phyloP scores from a whole-genome alignment of 2,888 invertebrate species.

The Penaeus monodon region DNA sequence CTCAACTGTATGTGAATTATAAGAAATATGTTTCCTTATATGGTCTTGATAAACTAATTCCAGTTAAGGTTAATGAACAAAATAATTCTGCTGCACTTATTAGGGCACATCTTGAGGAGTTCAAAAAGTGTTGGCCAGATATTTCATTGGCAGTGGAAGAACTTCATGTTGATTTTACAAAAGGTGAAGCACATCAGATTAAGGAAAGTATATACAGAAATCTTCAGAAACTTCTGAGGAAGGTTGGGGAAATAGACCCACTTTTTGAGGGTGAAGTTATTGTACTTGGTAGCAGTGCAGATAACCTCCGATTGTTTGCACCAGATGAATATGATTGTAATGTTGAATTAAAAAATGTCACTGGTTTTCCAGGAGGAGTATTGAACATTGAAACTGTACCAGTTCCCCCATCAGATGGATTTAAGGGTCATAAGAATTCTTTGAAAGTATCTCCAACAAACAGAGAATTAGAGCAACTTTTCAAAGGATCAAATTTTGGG shows the following conservation, averaged over 20 bases:
- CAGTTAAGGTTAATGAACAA: not conserved
- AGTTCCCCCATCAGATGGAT: not conserved
- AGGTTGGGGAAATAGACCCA: not conserved
- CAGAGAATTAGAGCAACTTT: not conserved
- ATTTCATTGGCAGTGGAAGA: slow-evolving; percentile 13
- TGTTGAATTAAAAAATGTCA: slow-evolving; percentile 20
- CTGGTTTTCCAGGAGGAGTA: slow-evolving; percentile 22
- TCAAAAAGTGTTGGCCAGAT: slow-evolving; percentile 10
- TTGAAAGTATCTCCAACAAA: not conserved
- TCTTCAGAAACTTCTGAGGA: not conserved
- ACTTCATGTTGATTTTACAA: slow-evolving; percentile 13
- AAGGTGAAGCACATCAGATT: slow-evolving; percentile 24
- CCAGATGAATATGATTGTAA: slow-evolving; percentile 46
- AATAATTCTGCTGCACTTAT: not conserved
- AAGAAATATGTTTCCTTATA: slow-evolving; percentile 15
- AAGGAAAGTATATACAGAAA: not conserved
- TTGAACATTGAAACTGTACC: not conserved
- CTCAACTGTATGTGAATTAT: not conserved
- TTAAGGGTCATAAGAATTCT: not conserved
- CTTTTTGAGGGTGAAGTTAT: slow-evolving; percentile 13
- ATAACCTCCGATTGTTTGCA: slow-evolving; percentile 30
- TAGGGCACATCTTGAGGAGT: not conserved
- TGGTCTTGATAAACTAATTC: not conserved
- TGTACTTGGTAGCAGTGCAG: slow-evolving; percentile 34
- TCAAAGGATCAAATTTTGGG: slow-evolving; percentile 12